phyloP scores from a whole-genome alignment of 2,113 vertebrate species.

The Agelaius phoeniceus region DNA sequence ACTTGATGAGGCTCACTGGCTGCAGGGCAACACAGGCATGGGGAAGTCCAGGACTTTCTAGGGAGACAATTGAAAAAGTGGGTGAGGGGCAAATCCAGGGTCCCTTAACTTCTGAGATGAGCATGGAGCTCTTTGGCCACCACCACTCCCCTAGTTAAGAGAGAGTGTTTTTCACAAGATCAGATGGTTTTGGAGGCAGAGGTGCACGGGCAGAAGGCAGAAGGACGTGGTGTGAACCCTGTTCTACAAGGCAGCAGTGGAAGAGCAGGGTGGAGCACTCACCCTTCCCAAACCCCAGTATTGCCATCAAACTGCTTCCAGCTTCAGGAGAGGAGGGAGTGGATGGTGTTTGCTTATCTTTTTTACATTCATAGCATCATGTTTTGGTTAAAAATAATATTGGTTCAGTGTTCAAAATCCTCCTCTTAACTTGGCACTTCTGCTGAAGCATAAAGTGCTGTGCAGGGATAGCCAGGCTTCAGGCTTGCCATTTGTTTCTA shows the following conservation, averaged over 20 bases:
- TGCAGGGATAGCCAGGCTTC: not conserved
- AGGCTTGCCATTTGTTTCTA: slow-evolving; percentile 47
- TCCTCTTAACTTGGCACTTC: not conserved
- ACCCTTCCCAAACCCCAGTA: not conserved
- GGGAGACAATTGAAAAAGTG: not conserved
- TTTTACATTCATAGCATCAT: not conserved
- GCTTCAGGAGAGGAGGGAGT: not conserved
- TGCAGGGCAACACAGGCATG: fast-evolving
- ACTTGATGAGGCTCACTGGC: not conserved
- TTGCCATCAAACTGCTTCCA: not conserved
- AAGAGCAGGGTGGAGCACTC: fast-evolving
- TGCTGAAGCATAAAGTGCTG: not conserved
- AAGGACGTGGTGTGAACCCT: fast-evolving
- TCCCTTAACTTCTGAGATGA: not conserved
- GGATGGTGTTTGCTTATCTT: not conserved
- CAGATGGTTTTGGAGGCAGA: not conserved
- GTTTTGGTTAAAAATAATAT: slow-evolving; percentile 30
- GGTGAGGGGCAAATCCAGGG: not conserved
- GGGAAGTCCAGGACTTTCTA: not conserved
- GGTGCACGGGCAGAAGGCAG: not conserved
- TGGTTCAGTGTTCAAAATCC: not conserved
- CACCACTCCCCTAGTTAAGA: not conserved
- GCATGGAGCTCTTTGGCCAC: not conserved
- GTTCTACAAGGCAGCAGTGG: not conserved
- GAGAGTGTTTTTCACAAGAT: not conserved